Evolutionary conservation across 2,797 vertebrate species (phyloP).

Genomic region (Sebastes itinus): DNA sequence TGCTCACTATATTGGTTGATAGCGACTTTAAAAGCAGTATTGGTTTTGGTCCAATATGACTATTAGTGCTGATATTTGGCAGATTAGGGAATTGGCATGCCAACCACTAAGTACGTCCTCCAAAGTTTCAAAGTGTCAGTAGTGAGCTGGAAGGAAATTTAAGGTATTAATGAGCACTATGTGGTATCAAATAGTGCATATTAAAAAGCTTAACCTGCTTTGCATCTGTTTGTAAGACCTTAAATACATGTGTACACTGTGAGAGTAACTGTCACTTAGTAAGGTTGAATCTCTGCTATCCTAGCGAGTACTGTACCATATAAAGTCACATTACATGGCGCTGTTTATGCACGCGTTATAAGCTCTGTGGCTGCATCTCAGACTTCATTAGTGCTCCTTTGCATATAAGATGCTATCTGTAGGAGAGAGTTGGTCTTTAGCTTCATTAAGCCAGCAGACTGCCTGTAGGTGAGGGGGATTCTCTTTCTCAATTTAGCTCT

Average conservation of each 20-base stretch:
- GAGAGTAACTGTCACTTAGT: neutral
- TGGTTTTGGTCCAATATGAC: neutral
- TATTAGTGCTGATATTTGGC: neutral
- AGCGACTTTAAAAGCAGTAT: neutral
- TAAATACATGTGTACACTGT: neutral
- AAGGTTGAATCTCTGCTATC: neutral
- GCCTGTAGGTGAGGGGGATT: conserved; percentile 23
- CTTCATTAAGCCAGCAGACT: conserved; percentile 10
- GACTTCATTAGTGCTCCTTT: neutral
- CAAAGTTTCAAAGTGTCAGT: neutral
- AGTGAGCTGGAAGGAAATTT: neutral
- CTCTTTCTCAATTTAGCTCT: conserved; percentile 24
- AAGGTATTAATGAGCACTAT: neutral
- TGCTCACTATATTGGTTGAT: neutral
- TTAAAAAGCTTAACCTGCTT: neutral
- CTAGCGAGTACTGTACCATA: neutral
- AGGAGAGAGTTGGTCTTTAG: neutral
- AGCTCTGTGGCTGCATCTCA: neutral
- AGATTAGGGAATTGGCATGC: neutral
- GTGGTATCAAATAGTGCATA: neutral
- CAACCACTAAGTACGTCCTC: neutral
- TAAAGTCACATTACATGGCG: neutral
- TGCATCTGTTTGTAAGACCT: neutral
- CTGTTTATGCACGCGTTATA: neutral
- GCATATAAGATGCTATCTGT: neutral